A percentile compares a stretch with the other conserved stretches of the same genome.
These are phyloP conservation scores for Drosophila colorata DNA, from an alignment of 2,888 invertebrate genomes.

Conservation along the genomic window DNA sequence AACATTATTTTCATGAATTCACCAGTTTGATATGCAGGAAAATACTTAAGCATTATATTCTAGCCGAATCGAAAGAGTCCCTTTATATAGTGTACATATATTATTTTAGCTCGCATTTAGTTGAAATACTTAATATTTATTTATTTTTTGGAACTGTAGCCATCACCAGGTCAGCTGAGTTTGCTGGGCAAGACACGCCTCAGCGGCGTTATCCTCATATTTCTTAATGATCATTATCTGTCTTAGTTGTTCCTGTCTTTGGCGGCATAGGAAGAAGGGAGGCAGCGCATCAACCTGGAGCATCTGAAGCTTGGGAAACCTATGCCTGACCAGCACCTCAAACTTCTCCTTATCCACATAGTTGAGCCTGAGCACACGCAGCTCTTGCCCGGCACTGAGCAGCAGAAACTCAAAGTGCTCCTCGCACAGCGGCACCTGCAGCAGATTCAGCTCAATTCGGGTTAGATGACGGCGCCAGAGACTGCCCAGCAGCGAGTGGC, in stretches of 20 bases:
- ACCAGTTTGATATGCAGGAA: too few relatives aligned
- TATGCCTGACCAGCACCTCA: slow-evolving; percentile 30
- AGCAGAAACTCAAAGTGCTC: slow-evolving; percentile 50
- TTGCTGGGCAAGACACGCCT: slow-evolving; percentile 4
- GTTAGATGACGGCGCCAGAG: slow-evolving; percentile 57
- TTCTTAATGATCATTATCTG: slow-evolving; percentile 13
- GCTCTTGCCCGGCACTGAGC: slow-evolving; percentile 10
- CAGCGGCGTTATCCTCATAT: background rate
- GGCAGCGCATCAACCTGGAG: slow-evolving; percentile 64
- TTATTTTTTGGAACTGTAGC: background rate
- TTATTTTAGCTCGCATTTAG: background rate
- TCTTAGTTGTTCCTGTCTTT: slow-evolving; percentile 38
- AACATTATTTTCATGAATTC: too few relatives aligned
- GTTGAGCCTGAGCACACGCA: slow-evolving; percentile 43
- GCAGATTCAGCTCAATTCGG: slow-evolving; percentile 53
- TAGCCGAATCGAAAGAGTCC: background rate
- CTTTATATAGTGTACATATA: too few relatives aligned
- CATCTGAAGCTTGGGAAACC: slow-evolving; percentile 57
- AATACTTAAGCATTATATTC: too few relatives aligned
- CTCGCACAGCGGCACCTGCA: slow-evolving; percentile 46
- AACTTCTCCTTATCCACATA: slow-evolving; percentile 54
- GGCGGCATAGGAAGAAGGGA: slow-evolving; percentile 55
- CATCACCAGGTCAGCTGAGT: slow-evolving; percentile 19
- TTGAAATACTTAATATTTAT: background rate
- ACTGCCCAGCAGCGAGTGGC: slow-evolving; percentile 43